Conservation (phyloP, 1,140 invertebrate genomes). For the Leptestheria dahalacensis region DNA sequence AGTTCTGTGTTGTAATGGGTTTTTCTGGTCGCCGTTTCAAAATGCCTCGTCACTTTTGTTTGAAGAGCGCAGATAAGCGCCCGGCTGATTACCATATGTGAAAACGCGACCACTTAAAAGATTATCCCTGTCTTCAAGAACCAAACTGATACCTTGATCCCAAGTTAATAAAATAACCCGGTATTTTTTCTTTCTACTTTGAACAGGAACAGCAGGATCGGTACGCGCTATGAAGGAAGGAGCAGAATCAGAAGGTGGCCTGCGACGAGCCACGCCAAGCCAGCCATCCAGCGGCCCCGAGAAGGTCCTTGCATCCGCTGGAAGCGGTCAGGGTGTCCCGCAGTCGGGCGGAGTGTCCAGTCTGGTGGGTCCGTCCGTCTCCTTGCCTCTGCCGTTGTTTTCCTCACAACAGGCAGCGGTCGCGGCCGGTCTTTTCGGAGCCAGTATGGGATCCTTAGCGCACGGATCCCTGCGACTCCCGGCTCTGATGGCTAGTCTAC, state of each 20-base stretch:
- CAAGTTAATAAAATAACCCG: too few relatives aligned
- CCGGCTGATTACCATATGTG: too few relatives aligned
- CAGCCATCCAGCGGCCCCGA: slow-evolving; percentile 5
- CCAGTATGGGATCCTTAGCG: slow-evolving; percentile 7
- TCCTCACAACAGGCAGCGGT: slow-evolving; percentile 1
- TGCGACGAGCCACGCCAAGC: slow-evolving; percentile 2
- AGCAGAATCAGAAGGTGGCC: slow-evolving; percentile 1
- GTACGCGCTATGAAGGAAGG: slow-evolving; percentile 8
- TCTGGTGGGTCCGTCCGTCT: background rate
- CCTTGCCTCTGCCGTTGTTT: background rate
- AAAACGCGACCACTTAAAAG: too few relatives aligned
- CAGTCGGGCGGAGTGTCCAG: background rate
- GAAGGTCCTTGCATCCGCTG: slow-evolving; percentile 1
- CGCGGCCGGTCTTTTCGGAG: slow-evolving; percentile 13
- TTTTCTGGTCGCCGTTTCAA: too few relatives aligned
- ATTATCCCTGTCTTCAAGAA: too few relatives aligned
- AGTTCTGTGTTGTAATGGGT: too few relatives aligned
- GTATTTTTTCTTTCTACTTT: too few relatives aligned
- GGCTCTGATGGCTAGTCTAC: slow-evolving; percentile 16
- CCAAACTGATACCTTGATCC: too few relatives aligned
- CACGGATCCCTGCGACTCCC: slow-evolving; percentile 4
- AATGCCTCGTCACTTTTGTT: too few relatives aligned
- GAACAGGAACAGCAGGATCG: background rate
- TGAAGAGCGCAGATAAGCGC: too few relatives aligned
- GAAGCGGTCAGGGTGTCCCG: background rate